phyloP scores from a whole-genome alignment of 1,140 invertebrate genomes.

The Phortica variegata region DNA sequence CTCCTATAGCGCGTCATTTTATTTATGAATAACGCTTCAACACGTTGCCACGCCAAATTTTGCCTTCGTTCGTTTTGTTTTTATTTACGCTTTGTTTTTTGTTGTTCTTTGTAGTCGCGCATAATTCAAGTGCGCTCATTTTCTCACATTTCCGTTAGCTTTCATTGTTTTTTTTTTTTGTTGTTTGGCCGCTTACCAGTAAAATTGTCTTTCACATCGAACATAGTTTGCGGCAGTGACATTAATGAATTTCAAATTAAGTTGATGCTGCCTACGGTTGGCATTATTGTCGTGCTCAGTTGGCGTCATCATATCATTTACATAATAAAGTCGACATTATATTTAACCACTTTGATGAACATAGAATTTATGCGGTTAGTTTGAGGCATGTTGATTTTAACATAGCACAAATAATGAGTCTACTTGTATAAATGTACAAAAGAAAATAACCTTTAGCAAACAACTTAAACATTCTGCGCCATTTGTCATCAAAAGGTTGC shows the following conservation, averaged over 20 bases:
- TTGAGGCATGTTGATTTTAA: too few species aligned
- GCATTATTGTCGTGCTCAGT: constrained; percentile 25
- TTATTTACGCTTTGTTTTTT: constrained; percentile 18
- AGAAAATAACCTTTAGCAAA: not conserved
- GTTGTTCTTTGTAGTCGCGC: constrained; percentile 43
- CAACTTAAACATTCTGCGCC: not conserved
- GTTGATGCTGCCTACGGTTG: too few species aligned
- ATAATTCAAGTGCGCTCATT: constrained; percentile 40
- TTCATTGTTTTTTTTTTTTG: constrained; percentile 22
- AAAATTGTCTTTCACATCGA: constrained; percentile 37
- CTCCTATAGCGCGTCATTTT: constrained; percentile 20
- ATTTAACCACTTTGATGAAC: constrained; percentile 26
- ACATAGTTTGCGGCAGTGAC: constrained; percentile 46
- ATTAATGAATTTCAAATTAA: constrained; percentile 50
- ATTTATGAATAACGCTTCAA: not conserved
- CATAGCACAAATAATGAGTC: not conserved
- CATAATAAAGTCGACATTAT: constrained; percentile 44
- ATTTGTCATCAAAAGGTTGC: constrained; percentile 22
- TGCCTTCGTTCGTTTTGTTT: too few species aligned
- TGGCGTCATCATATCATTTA: constrained; percentile 30
- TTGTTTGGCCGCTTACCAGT: constrained; percentile 13
- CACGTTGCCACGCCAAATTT: too few species aligned
- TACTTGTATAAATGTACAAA: not conserved
- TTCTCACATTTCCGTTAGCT: constrained; percentile 38
- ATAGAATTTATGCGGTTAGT: not conserved